These are phyloP conservation scores for Cryptocephalus moraei DNA, from an alignment of 2,888 invertebrate species.

Conservation along the genomic window DNA sequence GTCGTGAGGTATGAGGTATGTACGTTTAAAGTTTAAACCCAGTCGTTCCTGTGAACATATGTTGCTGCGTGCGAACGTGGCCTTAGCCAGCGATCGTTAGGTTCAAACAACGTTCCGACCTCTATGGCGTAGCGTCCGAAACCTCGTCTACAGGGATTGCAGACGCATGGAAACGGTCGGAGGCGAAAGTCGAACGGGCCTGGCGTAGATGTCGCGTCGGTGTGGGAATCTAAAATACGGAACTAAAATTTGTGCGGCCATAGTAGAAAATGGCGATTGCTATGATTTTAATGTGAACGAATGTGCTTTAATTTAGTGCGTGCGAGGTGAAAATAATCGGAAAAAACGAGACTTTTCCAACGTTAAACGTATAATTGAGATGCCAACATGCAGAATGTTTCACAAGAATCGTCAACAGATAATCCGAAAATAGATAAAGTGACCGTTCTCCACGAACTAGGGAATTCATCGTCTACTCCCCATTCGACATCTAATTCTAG, in stretches of 20 bases:
- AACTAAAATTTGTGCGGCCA: slow-evolving; percentile 43
- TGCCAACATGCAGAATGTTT: slow-evolving; percentile 88
- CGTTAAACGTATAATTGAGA: slow-evolving; percentile 47
- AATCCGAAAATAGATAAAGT: slow-evolving; percentile 73
- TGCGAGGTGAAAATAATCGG: slow-evolving; percentile 31
- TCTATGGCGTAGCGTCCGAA: no score
- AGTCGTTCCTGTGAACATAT: no score
- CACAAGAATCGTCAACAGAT: slow-evolving; percentile 64
- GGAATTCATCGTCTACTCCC: slow-evolving; percentile 68
- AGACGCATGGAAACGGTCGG: no score
- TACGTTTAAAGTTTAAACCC: no score
- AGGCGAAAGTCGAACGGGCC: background rate
- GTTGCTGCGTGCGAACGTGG: no score
- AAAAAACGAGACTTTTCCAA: slow-evolving; percentile 34
- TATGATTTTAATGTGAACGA: slow-evolving; percentile 50
- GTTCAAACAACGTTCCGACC: no score
- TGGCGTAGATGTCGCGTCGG: slow-evolving; percentile 17
- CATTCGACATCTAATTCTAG: slow-evolving; percentile 69
- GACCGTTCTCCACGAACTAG: slow-evolving; percentile 60
- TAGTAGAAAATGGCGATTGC: slow-evolving; percentile 67
- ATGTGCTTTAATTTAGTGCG: slow-evolving; percentile 37
- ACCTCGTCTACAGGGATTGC: no score
- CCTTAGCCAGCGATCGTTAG: no score
- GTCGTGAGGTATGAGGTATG: no score
- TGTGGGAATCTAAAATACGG: slow-evolving; percentile 22